Base-by-base conservation (phyloP, 2,797 vertebrate genomes). In the Thamnophis elegans region DNA sequence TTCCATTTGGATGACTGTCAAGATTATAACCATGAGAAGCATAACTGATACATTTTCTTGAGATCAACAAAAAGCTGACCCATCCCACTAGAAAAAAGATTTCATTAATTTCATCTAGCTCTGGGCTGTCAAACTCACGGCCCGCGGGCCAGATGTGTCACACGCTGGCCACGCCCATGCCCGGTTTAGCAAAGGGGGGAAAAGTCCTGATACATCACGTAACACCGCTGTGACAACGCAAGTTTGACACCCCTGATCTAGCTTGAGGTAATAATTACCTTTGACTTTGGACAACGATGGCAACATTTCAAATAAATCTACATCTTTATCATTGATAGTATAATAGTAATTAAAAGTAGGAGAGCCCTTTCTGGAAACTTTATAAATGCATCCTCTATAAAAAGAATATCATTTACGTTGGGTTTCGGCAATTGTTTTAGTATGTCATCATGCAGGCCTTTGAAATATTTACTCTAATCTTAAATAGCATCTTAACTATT, bases 1-100 rank as follows among this genome's bases (percentile, higher is more conserved):
- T 93, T 94, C 89, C 62, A 93, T 89, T 58, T 94, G 94, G 91
- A 93, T 54, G 55, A 93, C 56, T 28, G 51, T 85, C 14, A 54
- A 25, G 89, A 55, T 47, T 91, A 87, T 0, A 87, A 62, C n/a
- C 16, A 58, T 89, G 87, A 92, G 68, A 90, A 95, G 92, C n/a
- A 88, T 0, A 0, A 85, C 60, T 88, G 85, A 28, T 90, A 94
- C 94, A 65, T 5, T 28, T 78, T 4, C 87, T 42, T 82, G 92
- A 93, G 51, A 92, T 93, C 10, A 89, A 59, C 89, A 59, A 93
- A 1, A 5, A 88, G 28, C 16, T 60, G 60, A 86, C 9, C 91
- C 0, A 1, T 53, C 91, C 1, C 14, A 53, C 59, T 90, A 89
- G 82, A 85, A 90, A 58, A 47, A 3, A 2, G 9, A 90, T 65